Evolutionary conservation across 2,888 invertebrate genomes (phyloP).

Genomic region (Diarsia brunnea): DNA sequence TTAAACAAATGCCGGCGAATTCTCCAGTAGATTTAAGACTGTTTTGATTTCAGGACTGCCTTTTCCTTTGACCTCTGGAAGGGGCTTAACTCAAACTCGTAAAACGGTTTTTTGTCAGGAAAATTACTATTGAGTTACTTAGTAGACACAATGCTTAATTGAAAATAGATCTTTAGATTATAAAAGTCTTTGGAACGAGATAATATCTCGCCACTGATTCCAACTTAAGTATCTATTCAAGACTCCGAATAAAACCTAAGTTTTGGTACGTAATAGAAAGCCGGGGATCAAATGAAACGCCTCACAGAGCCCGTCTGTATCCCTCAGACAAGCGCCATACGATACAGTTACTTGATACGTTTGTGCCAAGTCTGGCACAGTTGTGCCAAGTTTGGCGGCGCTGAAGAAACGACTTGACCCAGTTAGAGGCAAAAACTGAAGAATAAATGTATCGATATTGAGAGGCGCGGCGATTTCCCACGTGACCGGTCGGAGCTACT

Average conservation of each 20-base stretch:
- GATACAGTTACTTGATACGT: constrained; percentile 17
- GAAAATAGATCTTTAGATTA: not conserved
- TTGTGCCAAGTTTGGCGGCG: constrained; percentile 30
- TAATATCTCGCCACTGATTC: not conserved
- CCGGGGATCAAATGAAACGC: constrained; percentile 22
- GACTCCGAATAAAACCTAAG: constrained; percentile 12
- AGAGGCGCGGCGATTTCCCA: not conserved
- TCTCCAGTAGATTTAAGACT: constrained; percentile 51
- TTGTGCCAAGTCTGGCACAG: constrained; percentile 19
- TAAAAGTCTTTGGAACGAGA: constrained; percentile 1
- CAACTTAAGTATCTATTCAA: constrained; percentile 2
- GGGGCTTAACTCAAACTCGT: constrained; percentile 6
- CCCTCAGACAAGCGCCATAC: constrained; percentile 1
- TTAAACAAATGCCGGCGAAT: constrained; percentile 54
- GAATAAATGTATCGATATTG: constrained; percentile 35
- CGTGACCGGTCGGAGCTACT: not conserved
- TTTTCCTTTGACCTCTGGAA: constrained; percentile 34
- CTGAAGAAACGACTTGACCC: constrained; percentile 45
- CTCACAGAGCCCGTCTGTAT: not conserved
- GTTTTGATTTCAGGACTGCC: constrained; percentile 45
- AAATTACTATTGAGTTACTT: not conserved
- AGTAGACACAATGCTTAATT: constrained; percentile 1
- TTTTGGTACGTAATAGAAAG: constrained; percentile 4
- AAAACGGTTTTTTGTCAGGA: constrained; percentile 24
- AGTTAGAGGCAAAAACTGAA: constrained; percentile 44